Evolutionary conservation across 2,797 vertebrate genomes (phyloP).

Genomic region (Myoxocephalus aenaeus): DNA sequence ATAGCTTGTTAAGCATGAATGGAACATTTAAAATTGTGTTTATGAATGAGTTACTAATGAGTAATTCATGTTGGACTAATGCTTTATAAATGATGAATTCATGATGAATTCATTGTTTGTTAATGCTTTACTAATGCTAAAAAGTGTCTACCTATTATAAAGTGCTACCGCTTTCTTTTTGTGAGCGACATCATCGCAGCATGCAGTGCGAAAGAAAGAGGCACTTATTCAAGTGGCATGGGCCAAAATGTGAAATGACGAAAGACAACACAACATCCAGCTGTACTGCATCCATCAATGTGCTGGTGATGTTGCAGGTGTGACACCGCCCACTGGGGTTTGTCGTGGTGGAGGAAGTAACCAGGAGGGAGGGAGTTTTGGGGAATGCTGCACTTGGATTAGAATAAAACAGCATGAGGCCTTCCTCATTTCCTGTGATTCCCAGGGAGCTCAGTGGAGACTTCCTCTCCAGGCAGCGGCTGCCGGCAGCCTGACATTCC

Average conservation of each 20-base stretch:
- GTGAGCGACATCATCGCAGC: not conserved
- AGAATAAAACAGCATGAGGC: conserved; percentile 64
- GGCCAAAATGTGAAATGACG: not conserved
- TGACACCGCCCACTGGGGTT: conserved; percentile 2
- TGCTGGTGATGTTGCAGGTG: conserved; percentile 27
- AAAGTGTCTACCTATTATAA: no score
- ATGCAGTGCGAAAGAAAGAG: not conserved
- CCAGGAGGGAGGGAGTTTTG: conserved; percentile 10
- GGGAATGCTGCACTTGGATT: conserved; percentile 62
- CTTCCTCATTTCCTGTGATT: conserved; percentile 75
- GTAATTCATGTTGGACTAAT: no score
- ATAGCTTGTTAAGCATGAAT: no score
- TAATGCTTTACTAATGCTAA: no score
- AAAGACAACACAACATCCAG: conserved; percentile 10
- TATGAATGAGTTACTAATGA: no score
- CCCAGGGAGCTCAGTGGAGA: conserved; percentile 74
- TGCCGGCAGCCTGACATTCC: conserved; percentile 68
- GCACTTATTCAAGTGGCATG: not conserved
- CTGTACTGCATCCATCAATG: not conserved
- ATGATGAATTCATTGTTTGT: no score
- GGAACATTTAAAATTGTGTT: no score
- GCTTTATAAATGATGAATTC: no score
- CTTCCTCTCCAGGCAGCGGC: conserved; percentile 71
- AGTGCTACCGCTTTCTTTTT: not conserved
- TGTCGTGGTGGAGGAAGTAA: conserved; percentile 7